Conservation (phyloP, 1,140 invertebrate genomes). For the Caenorhabditis brenneri region DNA sequence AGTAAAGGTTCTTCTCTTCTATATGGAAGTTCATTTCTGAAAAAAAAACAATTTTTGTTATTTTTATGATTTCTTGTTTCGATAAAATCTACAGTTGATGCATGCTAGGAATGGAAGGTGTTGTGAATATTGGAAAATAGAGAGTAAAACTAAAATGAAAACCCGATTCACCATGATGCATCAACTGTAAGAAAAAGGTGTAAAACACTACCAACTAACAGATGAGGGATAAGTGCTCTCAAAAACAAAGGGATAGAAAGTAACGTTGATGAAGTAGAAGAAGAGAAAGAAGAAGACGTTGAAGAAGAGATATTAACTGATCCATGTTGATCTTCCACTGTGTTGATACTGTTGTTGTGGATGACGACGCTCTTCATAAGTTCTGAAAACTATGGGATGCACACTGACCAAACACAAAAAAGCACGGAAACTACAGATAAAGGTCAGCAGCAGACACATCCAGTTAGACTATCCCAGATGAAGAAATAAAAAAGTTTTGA, state of each 20-base stretch:
- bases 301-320: not conserved
- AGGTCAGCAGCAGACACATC: conserved; percentile 13
- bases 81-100: no score
- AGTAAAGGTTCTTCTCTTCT: conserved; percentile 11
- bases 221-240: conserved; percentile 15
- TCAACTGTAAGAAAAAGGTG: no score
- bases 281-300: not conserved
- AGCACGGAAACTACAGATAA: not conserved
- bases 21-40: conserved; percentile 20
- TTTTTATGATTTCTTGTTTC: not conserved
- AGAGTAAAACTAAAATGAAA: not conserved
- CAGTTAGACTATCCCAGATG: not conserved
- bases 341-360: conserved; percentile 13
- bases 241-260: not conserved
- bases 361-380: not conserved
- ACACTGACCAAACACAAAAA: not conserved
- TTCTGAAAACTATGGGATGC: conserved; percentile 1
- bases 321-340: conserved; percentile 5
- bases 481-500: not conserved
- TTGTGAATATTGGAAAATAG: not conserved
- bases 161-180: no score
- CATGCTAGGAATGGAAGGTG: no score
- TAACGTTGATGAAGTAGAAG: not conserved
- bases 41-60: not conserved
- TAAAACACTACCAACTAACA: conserved; percentile 28